These are phyloP conservation scores for Apeltes quadracus DNA, from an alignment of 2,113 vertebrate species.

Conservation along the genomic window DNA sequence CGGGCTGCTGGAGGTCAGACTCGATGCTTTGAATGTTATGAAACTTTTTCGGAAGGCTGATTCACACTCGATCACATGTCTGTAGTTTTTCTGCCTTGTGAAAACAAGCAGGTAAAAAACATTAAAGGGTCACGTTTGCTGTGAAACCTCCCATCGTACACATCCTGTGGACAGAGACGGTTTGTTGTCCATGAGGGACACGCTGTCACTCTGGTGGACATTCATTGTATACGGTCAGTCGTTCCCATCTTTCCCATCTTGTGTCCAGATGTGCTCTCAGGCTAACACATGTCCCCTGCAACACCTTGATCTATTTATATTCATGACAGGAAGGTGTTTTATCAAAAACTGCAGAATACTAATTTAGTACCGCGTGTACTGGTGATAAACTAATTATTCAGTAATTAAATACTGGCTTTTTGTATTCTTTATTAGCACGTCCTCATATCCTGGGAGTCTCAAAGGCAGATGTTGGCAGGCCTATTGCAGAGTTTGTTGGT, in stretches of 20 bases:
- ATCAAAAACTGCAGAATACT: neutral
- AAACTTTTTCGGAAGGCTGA: neutral
- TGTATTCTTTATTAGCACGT: conserved; percentile 27
- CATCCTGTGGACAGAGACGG: conserved; percentile 3
- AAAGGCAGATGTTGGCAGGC: conserved; percentile 30
- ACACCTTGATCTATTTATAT: conserved; percentile 47
- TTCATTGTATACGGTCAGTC: conserved; percentile 20
- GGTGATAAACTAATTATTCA: conserved; percentile 31
- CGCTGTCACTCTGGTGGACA: conserved; percentile 17
- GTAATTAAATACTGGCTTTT: conserved; percentile 33
- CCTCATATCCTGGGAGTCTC: conserved; percentile 23
- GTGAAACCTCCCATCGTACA: neutral
- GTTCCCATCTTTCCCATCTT: conserved; percentile 43
- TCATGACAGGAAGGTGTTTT: conserved; percentile 16
- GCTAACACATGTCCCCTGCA: conserved; percentile 30
- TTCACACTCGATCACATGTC: neutral
- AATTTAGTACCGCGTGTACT: conserved; percentile 14
- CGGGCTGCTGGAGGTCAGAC: neutral
- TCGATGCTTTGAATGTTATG: neutral
- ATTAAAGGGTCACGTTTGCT: neutral
- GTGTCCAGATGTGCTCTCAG: conserved; percentile 47
- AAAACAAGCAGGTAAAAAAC: neutral
- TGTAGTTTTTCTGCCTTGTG: neutral
- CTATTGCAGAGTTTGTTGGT: conserved; percentile 8
- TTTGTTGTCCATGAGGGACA: conserved; percentile 1